Percentiles rank a stretch among this genome's conserved stretches.
phyloP scores from a whole-genome alignment of 1,140 invertebrate genomes.

The Euschistus heros region DNA sequence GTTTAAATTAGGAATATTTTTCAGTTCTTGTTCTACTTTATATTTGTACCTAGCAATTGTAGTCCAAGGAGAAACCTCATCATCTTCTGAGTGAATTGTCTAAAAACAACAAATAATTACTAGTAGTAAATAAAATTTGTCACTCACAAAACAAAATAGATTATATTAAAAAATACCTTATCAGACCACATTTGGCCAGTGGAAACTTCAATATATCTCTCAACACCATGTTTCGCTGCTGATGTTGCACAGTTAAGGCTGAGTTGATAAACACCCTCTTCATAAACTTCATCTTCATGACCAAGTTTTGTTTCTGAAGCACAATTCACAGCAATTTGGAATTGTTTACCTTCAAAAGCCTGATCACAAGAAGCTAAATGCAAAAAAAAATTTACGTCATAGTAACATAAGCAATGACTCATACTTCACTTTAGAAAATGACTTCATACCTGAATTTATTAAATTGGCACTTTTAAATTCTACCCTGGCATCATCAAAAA shows the following conservation, averaged over 20 bases:
- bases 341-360: constrained; percentile 53
- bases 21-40: constrained; percentile 68
- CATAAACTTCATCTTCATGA: constrained; percentile 78
- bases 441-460: constrained; percentile 63
- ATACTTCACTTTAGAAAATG: neutral
- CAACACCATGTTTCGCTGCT: constrained; percentile 54
- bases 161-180: constrained; percentile 46
- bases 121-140: neutral
- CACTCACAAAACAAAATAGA: neutral
- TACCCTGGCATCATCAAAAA: constrained; percentile 62
- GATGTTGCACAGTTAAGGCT: constrained; percentile 71
- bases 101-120: constrained; percentile 33
- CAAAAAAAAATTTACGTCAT: neutral
- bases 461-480: constrained; percentile 85
- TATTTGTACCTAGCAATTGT: constrained; percentile 70
- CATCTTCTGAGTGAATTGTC: constrained; percentile 63
- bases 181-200: constrained; percentile 67
- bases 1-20: constrained; percentile 52
- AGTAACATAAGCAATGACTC: neutral
- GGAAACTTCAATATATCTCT: constrained; percentile 72
- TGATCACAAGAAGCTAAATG: constrained; percentile 59
- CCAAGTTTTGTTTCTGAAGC: constrained; percentile 80
- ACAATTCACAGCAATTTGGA: constrained; percentile 77
- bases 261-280: constrained; percentile 76
- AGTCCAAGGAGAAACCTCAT: constrained; percentile 68